Evolutionary conservation across 1,140 invertebrate species (phyloP).

Genomic region (Camponotus vicinus): DNA sequence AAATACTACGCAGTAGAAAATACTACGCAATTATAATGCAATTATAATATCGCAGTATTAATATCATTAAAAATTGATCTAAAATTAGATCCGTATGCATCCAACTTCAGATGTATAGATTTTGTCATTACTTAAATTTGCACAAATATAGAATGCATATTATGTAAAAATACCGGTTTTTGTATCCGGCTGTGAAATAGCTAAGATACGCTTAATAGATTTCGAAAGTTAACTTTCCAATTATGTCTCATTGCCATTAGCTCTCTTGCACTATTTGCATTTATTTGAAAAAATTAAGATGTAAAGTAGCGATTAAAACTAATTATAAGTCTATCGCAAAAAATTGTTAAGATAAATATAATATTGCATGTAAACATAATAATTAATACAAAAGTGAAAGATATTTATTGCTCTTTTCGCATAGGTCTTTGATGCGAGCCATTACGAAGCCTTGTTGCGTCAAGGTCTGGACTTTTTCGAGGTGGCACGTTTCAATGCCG

Average conservation of each 20-base stretch:
- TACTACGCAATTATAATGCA: no score
- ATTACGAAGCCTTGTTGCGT: slow-evolving; percentile 84
- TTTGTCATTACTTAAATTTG: neutral
- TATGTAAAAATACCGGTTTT: slow-evolving; percentile 8
- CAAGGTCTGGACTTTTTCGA: slow-evolving; percentile 86
- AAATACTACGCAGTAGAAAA: no score
- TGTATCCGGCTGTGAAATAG: neutral
- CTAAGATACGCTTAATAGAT: slow-evolving; percentile 1
- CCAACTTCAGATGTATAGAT: neutral
- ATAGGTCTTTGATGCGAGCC: slow-evolving; percentile 82
- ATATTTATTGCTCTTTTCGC: neutral
- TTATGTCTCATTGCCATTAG: neutral
- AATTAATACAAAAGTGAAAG: neutral
- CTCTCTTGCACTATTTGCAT: neutral
- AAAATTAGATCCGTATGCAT: neutral
- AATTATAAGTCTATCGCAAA: neutral
- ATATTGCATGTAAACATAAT: neutral
- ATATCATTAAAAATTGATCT: no score
- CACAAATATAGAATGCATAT: neutral
- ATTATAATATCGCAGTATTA: no score
- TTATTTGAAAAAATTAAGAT: neutral
- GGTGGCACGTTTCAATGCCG: slow-evolving; percentile 82
- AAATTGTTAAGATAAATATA: neutral
- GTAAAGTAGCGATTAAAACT: neutral
- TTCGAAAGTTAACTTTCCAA: slow-evolving; percentile 34